Evolutionary conservation across 2,797 vertebrate species (phyloP).

Genomic region (Sternotherus odoratus): DNA sequence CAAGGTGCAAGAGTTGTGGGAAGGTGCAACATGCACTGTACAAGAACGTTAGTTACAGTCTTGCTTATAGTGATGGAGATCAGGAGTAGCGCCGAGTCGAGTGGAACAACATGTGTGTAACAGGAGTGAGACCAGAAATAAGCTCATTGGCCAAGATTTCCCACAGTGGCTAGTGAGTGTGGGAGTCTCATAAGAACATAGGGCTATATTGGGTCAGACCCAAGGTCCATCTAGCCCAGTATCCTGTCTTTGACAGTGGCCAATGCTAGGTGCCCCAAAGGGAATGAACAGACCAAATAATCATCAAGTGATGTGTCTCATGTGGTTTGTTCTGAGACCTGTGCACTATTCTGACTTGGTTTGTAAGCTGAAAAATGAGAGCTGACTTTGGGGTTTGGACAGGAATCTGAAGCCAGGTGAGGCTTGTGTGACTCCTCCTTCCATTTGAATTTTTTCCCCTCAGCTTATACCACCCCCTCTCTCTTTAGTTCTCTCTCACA

Average conservation of each 20-base stretch:
- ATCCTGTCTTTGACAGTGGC: neutral
- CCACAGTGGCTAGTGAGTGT: neutral
- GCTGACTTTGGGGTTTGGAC: fast-evolving
- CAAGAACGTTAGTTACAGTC: slow-evolving; percentile 1
- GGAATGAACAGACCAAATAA: neutral
- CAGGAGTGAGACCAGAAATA: neutral
- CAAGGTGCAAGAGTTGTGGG: neutral
- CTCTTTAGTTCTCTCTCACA: neutral
- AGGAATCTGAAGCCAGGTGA: neutral
- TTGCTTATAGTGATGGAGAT: neutral
- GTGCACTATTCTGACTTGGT: fast-evolving
- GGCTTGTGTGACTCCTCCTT: neutral
- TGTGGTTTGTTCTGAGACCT: fast-evolving
- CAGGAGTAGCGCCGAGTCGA: slow-evolving; percentile 12
- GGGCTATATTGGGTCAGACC: too few relatives aligned
- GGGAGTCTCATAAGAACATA: too few relatives aligned
- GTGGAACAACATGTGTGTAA: fast-evolving
- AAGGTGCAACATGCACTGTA: neutral
- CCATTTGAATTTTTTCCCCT: neutral
- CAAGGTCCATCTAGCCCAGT: too few relatives aligned
- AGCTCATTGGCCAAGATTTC: neutral
- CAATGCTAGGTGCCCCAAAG: neutral
- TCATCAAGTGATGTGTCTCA: too few relatives aligned
- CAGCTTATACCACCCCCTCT: neutral
- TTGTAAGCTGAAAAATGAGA: fast-evolving